phyloP scores from a whole-genome alignment of 2,888 invertebrate species.

The Siphlonurus alternatus region DNA sequence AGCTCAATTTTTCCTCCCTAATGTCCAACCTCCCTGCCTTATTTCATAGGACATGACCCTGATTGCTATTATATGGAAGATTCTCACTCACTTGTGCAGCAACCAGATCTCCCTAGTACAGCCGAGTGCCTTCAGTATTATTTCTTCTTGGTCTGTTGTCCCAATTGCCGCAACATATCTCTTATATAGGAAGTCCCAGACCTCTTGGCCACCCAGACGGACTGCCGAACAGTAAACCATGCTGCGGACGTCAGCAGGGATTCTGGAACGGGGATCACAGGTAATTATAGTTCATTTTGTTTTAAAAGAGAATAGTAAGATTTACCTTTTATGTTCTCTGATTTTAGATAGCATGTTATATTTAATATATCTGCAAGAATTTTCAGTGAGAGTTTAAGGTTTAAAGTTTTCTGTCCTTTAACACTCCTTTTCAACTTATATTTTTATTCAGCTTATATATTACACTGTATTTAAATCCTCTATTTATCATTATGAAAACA shows the following conservation, averaged over 20 bases:
- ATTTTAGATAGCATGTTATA: not conserved
- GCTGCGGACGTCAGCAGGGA: slow-evolving; percentile 43
- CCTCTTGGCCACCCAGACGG: slow-evolving; percentile 58
- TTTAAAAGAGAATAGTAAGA: too few relatives aligned
- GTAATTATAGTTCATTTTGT: not conserved
- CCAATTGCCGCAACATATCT: slow-evolving; percentile 56
- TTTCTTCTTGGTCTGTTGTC: slow-evolving; percentile 54
- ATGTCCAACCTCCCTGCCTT: too few relatives aligned
- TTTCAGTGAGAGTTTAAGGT: too few relatives aligned
- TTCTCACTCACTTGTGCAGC: slow-evolving; percentile 48
- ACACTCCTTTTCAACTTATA: too few relatives aligned
- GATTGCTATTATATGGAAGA: too few relatives aligned
- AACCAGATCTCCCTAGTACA: slow-evolving; percentile 74
- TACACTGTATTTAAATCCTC: too few relatives aligned
- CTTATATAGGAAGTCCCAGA: slow-evolving; percentile 81
- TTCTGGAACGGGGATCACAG: slow-evolving; percentile 24
- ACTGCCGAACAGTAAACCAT: slow-evolving; percentile 80
- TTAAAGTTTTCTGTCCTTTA: too few relatives aligned
- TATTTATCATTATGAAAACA: too few relatives aligned
- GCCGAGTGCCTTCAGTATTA: slow-evolving; percentile 58
- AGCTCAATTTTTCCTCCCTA: too few relatives aligned
- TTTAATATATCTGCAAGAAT: not conserved
- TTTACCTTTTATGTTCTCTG: too few relatives aligned
- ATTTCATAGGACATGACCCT: too few relatives aligned
- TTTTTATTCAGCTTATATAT: too few relatives aligned